A percentile compares a stretch with the other conserved stretches of the same genome.
Evolutionary conservation across 2,113 vertebrate genomes (phyloP).

Genomic region (Rhinolophus ferrumequinum): DNA sequence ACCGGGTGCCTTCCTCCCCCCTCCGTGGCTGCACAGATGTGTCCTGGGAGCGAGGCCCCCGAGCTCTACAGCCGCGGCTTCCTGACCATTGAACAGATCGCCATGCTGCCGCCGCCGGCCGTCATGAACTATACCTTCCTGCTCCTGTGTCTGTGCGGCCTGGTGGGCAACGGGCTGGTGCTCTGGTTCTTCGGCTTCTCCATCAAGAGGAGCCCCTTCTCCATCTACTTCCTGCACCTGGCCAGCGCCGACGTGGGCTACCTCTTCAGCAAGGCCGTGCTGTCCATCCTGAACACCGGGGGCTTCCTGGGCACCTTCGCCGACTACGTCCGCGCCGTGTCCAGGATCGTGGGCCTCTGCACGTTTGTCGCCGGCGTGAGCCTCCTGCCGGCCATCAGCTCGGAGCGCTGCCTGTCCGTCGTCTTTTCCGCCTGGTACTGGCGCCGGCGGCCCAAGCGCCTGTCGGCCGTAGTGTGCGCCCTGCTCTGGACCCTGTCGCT

Average conservation of each 20-base stretch:
- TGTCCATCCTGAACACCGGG: constrained; percentile 56
- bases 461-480: constrained; percentile 61
- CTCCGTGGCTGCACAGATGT: constrained; percentile 71
- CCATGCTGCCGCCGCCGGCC: neutral
- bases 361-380: constrained; percentile 33
- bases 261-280: constrained; percentile 82
- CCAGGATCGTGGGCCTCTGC: constrained; percentile 46
- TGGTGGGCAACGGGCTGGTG: constrained; percentile 85
- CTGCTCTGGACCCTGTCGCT: constrained; percentile 80
- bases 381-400: constrained; percentile 76
- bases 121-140: constrained; percentile 79
- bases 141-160: constrained; percentile 82
- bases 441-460: constrained; percentile 53
- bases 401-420: constrained; percentile 48
- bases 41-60: neutral
- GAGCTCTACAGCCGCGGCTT: constrained; percentile 47
- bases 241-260: constrained; percentile 80
- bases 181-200: constrained; percentile 85
- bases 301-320: constrained; percentile 39
- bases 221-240: constrained; percentile 85
- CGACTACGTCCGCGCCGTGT: neutral
- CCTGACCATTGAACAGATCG: constrained; percentile 57
- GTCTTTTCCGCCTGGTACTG: constrained; percentile 80
- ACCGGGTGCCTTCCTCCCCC: neutral
- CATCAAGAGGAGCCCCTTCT: constrained; percentile 85